These are phyloP conservation scores for Neoaliturus tenellus DNA, from an alignment of 2,888 invertebrate species.

Conservation along the genomic window DNA sequence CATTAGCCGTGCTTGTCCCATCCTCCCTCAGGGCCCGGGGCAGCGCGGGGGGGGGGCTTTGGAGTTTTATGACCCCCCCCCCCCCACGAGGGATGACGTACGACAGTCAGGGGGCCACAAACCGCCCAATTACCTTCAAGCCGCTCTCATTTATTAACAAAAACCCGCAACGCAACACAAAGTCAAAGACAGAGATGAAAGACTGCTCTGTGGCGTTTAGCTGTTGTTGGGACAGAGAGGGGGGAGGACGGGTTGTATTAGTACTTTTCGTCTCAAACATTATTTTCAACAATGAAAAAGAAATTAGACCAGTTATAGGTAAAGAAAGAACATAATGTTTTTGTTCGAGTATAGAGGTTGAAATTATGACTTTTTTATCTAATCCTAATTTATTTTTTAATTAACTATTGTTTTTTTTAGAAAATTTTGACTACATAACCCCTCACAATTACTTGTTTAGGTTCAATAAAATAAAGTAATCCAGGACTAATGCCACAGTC, in stretches of 20 bases:
- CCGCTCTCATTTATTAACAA: conserved; percentile 35
- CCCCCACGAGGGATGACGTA: conserved; percentile 28
- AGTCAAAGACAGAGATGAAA: conserved; percentile 7
- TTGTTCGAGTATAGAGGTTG: too few relatives aligned
- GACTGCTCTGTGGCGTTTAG: not conserved
- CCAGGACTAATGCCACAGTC: too few relatives aligned
- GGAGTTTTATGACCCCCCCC: conserved; percentile 34
- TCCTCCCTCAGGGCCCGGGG: not conserved
- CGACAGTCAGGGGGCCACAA: conserved; percentile 36
- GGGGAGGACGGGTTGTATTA: not conserved
- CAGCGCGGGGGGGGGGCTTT: not conserved
- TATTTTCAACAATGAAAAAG: too few relatives aligned
- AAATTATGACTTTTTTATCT: too few relatives aligned
- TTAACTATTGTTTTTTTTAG: too few relatives aligned
- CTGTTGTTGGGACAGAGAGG: not conserved
- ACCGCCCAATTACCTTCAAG: conserved; percentile 38
- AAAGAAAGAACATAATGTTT: too few relatives aligned
- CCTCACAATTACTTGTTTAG: too few relatives aligned
- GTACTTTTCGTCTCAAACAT: too few relatives aligned
- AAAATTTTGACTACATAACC: too few relatives aligned
- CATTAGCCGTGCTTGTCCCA: conserved; percentile 8
- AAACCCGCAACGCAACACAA: conserved; percentile 23
- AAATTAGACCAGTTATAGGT: too few relatives aligned
- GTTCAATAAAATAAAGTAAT: too few relatives aligned
- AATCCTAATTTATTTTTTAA: too few relatives aligned